Conservation (phyloP, 2,113 vertebrate species). For the Heloderma charlesbogerti region DNA sequence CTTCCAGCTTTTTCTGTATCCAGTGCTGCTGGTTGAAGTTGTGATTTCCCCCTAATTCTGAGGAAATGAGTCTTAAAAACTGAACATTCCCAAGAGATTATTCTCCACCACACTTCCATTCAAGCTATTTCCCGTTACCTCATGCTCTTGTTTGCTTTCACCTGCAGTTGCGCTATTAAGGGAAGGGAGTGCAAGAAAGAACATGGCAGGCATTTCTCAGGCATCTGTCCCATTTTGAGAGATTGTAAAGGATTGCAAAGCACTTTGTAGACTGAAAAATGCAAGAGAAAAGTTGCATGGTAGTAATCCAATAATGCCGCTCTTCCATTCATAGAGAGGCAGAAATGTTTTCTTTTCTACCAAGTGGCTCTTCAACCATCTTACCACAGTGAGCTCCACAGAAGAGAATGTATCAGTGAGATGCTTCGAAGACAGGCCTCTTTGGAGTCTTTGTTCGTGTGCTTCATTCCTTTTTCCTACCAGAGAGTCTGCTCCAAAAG, state of each 20-base stretch:
- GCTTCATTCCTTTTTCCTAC: background rate
- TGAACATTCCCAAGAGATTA: background rate
- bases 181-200: background rate
- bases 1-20: background rate
- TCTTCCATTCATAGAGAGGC: background rate
- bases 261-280: background rate
- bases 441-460: background rate
- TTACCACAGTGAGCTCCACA: background rate
- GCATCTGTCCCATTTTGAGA: background rate
- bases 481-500: background rate
- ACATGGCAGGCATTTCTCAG: background rate
- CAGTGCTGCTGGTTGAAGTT: background rate
- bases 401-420: background rate
- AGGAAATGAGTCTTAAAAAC: background rate
- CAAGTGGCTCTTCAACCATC: background rate
- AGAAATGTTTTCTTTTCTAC: background rate
- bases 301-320: background rate
- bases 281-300: background rate
- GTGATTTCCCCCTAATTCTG: background rate
- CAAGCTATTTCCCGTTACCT: conserved; percentile 3
- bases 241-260: background rate
- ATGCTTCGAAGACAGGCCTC: background rate
- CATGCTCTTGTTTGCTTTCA: background rate
- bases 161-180: background rate
- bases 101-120: background rate